Evolutionary conservation across 2,888 invertebrate species (phyloP).

Genomic region (Callosobruchus maculatus): DNA sequence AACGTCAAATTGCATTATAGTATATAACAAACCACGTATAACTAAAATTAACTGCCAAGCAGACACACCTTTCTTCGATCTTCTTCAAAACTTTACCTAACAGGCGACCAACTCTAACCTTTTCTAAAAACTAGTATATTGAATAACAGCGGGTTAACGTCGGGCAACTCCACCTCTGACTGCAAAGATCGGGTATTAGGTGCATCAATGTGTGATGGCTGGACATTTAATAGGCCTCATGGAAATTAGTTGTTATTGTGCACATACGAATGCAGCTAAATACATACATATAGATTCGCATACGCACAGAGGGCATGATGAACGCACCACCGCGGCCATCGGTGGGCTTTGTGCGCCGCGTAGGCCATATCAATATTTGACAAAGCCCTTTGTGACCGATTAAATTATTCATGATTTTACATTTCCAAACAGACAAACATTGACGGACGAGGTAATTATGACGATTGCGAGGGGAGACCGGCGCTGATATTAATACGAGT

Average conservation of each 20-base stretch:
- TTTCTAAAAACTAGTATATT: no score
- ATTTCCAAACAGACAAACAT: conserved; percentile 8
- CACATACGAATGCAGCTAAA: conserved; percentile 29
- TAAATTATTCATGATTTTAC: conserved; percentile 30
- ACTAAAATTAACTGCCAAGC: no score
- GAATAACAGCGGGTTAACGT: not conserved
- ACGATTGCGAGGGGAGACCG: not conserved
- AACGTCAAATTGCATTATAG: no score
- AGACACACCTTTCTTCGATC: no score
- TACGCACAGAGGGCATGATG: conserved; percentile 20
- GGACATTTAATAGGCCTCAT: conserved; percentile 43
- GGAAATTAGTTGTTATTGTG: conserved; percentile 47
- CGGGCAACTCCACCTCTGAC: not conserved
- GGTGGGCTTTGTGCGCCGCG: conserved; percentile 18
- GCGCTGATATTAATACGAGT: not conserved
- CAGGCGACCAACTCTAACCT: no score
- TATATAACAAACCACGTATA: no score
- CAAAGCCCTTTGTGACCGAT: conserved; percentile 39
- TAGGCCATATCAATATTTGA: conserved; percentile 39
- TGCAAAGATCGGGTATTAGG: not conserved
- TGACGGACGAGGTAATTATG: not conserved
- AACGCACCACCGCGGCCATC: not conserved
- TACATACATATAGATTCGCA: conserved; percentile 32
- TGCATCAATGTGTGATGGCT: conserved; percentile 4
- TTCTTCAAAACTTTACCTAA: no score